Evolutionary conservation across 2,797 vertebrate species (phyloP).

Genomic region (Eulemur albifrons): DNA sequence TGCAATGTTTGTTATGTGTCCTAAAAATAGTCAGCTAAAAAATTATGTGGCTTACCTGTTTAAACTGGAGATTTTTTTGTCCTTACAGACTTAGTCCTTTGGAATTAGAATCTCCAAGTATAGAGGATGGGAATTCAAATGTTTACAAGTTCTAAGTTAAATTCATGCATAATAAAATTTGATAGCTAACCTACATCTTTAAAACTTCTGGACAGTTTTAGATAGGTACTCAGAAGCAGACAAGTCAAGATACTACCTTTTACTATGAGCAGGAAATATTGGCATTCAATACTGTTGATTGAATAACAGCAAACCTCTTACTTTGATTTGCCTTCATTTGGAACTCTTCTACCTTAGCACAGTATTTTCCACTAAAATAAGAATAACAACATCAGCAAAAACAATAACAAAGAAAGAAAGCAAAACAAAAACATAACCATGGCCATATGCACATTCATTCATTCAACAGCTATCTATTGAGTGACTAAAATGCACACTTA

Average conservation of each 20-base stretch:
- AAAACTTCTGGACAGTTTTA: not conserved
- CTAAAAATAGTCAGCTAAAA: not conserved
- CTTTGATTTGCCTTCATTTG: not conserved
- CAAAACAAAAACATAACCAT: not conserved
- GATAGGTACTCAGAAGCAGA: not conserved
- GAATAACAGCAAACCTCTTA: not conserved
- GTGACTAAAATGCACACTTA: not conserved
- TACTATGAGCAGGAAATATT: not conserved
- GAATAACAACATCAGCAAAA: not conserved
- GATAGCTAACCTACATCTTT: not conserved
- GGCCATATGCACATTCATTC: not conserved
- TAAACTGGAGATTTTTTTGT: not conserved
- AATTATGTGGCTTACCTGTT: not conserved
- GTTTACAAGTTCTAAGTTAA: not conserved
- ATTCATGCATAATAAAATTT: not conserved
- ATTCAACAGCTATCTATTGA: not conserved
- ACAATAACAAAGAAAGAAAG: not conserved
- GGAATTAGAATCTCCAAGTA: not conserved
- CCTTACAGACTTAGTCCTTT: not conserved
- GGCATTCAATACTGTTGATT: not conserved
- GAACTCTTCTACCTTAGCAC: not conserved
- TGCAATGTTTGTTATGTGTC: not conserved
- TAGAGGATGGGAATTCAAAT: not conserved
- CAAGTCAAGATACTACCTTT: conserved; percentile 20
- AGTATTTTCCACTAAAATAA: not conserved